These are phyloP conservation scores for Mercenaria mercenaria DNA, from an alignment of 1,140 invertebrate species.

Conservation along the genomic window DNA sequence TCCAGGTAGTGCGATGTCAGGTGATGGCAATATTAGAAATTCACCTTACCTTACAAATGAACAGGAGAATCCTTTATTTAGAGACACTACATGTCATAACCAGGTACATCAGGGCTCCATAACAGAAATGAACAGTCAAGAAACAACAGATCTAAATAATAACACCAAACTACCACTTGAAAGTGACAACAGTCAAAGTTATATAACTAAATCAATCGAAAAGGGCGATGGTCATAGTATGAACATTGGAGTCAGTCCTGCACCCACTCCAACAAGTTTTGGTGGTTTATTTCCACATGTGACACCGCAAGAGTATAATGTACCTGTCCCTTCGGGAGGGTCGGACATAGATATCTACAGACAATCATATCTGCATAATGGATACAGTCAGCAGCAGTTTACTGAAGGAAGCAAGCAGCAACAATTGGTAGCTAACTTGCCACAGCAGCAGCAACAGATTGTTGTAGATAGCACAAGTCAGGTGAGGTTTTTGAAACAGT, in stretches of 20 bases:
- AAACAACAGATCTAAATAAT: not conserved
- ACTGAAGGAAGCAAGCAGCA: not conserved
- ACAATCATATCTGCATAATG: conserved; percentile 6
- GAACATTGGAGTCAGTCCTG: not conserved
- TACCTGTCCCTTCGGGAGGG: not conserved
- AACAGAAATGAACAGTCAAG: not conserved
- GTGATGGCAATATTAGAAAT: not conserved
- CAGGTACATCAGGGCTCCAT: not conserved
- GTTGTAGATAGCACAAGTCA: not conserved
- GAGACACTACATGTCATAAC: not conserved
- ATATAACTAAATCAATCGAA: not conserved
- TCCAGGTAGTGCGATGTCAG: not conserved
- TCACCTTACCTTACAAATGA: not conserved
- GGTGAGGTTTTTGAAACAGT: not conserved
- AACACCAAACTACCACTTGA: not conserved
- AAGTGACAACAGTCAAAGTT: not conserved
- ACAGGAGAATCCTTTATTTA: not conserved
- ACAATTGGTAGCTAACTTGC: not conserved
- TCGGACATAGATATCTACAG: conserved; percentile 9
- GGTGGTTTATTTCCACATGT: not conserved
- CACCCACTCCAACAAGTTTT: not conserved
- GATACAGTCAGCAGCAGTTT: not conserved
- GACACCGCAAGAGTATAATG: not conserved
- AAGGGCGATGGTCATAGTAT: not conserved
- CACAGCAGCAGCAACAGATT: not conserved